A percentile compares a stretch with the other conserved stretches of the same genome.
Evolutionary conservation across 1,140 invertebrate genomes (phyloP).

Genomic region (Stenopsyche tienmushanensis): DNA sequence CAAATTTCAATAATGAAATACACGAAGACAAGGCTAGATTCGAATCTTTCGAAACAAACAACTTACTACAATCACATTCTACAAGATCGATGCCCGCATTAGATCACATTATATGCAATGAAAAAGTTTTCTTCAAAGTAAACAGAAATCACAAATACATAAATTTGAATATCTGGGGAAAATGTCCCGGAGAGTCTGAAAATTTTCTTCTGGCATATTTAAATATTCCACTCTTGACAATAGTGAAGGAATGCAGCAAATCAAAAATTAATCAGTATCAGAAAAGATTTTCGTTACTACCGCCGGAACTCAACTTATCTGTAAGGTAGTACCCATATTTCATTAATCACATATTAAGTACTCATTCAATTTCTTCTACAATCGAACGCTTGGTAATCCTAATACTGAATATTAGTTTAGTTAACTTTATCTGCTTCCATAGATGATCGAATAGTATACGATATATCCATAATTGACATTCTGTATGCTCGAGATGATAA

Average conservation of each 20-base stretch:
- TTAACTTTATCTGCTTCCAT: no score
- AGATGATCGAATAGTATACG: no score
- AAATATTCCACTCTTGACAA: conserved; percentile 74
- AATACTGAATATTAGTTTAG: no score
- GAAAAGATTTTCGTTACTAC: conserved; percentile 71
- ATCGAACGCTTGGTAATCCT: no score
- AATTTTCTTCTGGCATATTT: conserved; percentile 74
- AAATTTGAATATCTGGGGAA: conserved; percentile 81
- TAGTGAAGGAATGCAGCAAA: conserved; percentile 76
- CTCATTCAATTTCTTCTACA: no score
- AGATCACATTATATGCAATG: conserved; percentile 69
- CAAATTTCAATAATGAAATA: neutral
- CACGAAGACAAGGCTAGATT: neutral
- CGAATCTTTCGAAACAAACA: conserved; percentile 46
- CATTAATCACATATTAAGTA: no score
- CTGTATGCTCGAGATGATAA: no score
- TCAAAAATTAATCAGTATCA: conserved; percentile 79
- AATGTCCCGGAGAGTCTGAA: conserved; percentile 58
- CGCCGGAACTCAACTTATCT: conserved; percentile 65
- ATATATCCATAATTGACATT: no score
- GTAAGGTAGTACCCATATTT: conserved; percentile 64
- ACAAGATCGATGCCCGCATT: conserved; percentile 52
- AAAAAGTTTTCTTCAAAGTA: conserved; percentile 71
- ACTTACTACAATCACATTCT: conserved; percentile 56
- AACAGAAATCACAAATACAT: conserved; percentile 72